phyloP scores from a whole-genome alignment of 2,113 vertebrate genomes.

The Leptosomus discolor region DNA sequence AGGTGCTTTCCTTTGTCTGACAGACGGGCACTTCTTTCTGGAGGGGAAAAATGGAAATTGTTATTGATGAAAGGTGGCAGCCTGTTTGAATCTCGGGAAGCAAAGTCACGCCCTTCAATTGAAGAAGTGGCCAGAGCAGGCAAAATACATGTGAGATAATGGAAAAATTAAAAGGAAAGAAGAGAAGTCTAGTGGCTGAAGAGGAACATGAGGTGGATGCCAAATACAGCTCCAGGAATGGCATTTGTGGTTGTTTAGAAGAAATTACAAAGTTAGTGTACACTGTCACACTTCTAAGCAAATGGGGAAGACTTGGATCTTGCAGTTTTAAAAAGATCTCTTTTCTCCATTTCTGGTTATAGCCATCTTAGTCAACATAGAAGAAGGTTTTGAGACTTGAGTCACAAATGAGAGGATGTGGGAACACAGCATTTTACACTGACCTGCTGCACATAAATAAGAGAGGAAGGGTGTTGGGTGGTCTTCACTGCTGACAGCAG shows the following conservation, averaged over 20 bases:
- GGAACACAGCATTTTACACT: background rate
- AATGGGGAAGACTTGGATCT: background rate
- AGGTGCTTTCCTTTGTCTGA: conserved; percentile 42
- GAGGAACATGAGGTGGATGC: background rate
- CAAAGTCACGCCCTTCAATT: background rate
- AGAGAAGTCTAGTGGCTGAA: background rate
- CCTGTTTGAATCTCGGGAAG: conserved; percentile 13
- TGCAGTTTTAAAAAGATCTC: background rate
- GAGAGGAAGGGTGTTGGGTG: background rate
- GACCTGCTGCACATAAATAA: background rate
- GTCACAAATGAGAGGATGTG: background rate
- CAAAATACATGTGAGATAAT: background rate
- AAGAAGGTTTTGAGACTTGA: background rate
- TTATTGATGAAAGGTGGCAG: conserved; percentile 31
- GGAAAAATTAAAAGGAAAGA: background rate
- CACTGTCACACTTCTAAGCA: background rate
- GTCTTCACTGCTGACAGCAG: background rate
- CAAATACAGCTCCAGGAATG: background rate
- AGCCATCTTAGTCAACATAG: background rate
- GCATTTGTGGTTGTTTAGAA: background rate
- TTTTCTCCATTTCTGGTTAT: background rate
- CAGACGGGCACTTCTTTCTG: background rate
- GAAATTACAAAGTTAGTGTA: background rate
- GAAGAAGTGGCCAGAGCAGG: background rate
- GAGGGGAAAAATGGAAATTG: background rate